Evolutionary conservation across 2,113 vertebrate genomes (phyloP).

Genomic region (Notechis scutatus): DNA sequence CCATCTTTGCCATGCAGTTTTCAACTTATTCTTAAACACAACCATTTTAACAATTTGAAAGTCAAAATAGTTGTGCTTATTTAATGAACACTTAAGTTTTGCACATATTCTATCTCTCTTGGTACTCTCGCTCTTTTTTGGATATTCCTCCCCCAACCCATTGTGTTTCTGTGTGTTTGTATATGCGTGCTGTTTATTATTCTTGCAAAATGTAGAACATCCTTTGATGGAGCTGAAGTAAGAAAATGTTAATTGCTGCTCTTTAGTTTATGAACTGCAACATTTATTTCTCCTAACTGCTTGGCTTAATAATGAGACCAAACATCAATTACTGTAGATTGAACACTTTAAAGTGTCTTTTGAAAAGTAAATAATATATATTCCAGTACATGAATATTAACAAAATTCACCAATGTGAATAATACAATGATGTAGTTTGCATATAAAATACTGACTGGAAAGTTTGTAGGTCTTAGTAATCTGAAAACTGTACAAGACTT

Average conservation of each 20-base stretch:
- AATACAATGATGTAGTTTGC: neutral
- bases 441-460: constrained; percentile 32
- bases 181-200: neutral
- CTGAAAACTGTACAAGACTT: constrained; percentile 25
- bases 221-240: neutral
- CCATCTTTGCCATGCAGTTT: neutral
- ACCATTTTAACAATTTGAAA: neutral
- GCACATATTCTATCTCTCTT: neutral
- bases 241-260: constrained; percentile 10
- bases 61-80: neutral
- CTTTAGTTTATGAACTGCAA: constrained; percentile 27
- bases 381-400: neutral
- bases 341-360: neutral
- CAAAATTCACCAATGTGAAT: neutral
- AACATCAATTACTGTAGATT: neutral
- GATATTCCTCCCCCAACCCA: neutral
- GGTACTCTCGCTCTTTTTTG: neutral
- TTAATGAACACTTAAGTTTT: neutral
- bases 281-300: constrained; percentile 5
- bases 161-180: neutral
- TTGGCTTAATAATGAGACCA: constrained; percentile 39
- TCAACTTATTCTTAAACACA: neutral
- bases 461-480: constrained; percentile 14
- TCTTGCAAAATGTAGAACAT: neutral
- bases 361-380: neutral